Evolutionary conservation across 92 coral and sea anemone species (phyloP).

Genomic region (Zoanthus sociatus): DNA sequence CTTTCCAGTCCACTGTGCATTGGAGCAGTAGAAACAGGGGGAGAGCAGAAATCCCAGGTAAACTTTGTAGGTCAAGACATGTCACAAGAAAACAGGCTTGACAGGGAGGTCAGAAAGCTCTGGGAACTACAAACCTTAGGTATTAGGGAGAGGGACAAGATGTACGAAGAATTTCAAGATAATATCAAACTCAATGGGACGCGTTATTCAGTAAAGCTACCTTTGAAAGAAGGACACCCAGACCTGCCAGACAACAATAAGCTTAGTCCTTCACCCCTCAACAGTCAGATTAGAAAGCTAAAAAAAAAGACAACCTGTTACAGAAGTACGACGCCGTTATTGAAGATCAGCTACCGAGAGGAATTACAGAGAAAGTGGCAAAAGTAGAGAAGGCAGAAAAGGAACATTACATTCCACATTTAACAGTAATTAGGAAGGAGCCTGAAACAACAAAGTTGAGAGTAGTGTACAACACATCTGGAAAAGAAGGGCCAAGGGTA

Average conservation of each 20-base stretch:
- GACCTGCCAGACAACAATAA: slow-evolving; percentile 48
- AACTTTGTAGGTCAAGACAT: background rate
- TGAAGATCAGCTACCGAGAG: background rate
- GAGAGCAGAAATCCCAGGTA: background rate
- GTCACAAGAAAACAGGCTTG: no score
- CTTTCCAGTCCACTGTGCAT: slow-evolving; percentile 37
- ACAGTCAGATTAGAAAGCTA: slow-evolving; percentile 45
- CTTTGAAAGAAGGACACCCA: slow-evolving; percentile 46
- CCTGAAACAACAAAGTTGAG: slow-evolving; percentile 4
- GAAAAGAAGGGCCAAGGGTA: slow-evolving; percentile 42
- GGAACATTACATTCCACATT: slow-evolving; percentile 52
- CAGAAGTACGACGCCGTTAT: slow-evolving; percentile 38
- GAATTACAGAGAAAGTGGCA: slow-evolving; percentile 44
- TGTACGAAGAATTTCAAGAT: slow-evolving; percentile 52
- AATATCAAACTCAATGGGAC: slow-evolving; percentile 7
- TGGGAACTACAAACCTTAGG: slow-evolving; percentile 67
- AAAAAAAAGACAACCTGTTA: slow-evolving; percentile 31
- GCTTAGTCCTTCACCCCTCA: slow-evolving; percentile 43
- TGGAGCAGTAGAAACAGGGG: background rate
- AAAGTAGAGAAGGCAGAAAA: slow-evolving; percentile 44
- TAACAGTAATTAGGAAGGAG: slow-evolving; percentile 44
- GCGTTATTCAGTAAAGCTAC: slow-evolving; percentile 39
- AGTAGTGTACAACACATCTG: background rate
- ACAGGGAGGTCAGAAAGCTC: background rate
- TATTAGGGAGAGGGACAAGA: slow-evolving; percentile 46